phyloP scores from a whole-genome alignment of 2,888 invertebrate genomes.

The Rhamphomyia laevipes region DNA sequence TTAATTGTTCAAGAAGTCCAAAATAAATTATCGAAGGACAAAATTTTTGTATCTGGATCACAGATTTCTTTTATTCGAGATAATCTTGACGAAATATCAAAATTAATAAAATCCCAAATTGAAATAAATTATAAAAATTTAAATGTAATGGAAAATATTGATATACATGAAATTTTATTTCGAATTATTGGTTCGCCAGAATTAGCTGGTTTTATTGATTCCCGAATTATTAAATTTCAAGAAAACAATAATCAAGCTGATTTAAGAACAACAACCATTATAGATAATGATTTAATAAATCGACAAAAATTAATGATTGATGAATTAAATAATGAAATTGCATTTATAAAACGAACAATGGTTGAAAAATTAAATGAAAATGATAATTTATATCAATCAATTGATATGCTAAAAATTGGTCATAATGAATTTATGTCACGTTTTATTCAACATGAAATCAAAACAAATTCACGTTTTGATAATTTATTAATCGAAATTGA shows the following conservation, averaged over 20 bases:
- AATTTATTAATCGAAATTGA: conserved; percentile 29
- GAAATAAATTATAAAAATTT: conserved; percentile 25
- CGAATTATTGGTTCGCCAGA: conserved; percentile 31
- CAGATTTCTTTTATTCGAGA: conserved; percentile 25
- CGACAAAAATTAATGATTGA: conserved; percentile 42
- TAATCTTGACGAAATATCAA: conserved; percentile 33
- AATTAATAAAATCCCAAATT: conserved; percentile 25
- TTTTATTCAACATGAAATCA: conserved; percentile 25
- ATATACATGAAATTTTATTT: conserved; percentile 31
- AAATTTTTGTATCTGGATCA: conserved; percentile 13
- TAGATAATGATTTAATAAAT: conserved; percentile 15
- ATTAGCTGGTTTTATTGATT: conserved; percentile 24
- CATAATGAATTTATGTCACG: conserved; percentile 27
- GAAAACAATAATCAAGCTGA: conserved; percentile 30
- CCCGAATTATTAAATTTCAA: conserved; percentile 18
- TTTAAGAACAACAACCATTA: conserved; percentile 23
- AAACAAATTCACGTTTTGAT: conserved; percentile 25
- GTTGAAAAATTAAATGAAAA: conserved; percentile 39
- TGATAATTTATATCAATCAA: conserved; percentile 27
- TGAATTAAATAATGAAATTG: conserved; percentile 43
- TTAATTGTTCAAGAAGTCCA: conserved; percentile 26
- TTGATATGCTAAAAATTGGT: conserved; percentile 23
- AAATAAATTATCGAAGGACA: conserved; percentile 16
- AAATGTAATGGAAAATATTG: conserved; percentile 26
- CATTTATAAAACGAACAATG: conserved; percentile 44